phyloP scores from a whole-genome alignment of 2,113 vertebrate genomes.

The Bostrychus sinensis region DNA sequence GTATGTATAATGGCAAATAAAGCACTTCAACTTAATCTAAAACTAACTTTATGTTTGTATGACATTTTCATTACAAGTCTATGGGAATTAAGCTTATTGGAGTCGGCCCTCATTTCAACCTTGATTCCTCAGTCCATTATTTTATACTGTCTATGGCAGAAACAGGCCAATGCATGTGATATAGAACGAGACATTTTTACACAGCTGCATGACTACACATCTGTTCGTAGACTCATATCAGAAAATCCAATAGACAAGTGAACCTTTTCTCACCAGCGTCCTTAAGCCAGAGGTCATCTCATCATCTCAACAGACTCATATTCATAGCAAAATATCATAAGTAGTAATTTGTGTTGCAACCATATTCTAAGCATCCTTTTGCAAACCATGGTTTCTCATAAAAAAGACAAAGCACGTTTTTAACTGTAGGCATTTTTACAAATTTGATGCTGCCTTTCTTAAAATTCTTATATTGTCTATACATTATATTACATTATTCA shows the following conservation, averaged over 20 bases:
- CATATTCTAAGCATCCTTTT: constrained; percentile 86
- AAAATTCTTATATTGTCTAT: constrained; percentile 90
- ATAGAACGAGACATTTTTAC: not conserved
- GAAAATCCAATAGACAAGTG: constrained; percentile 56
- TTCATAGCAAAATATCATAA: constrained; percentile 93
- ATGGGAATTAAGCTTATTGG: no score
- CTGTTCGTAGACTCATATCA: constrained; percentile 36
- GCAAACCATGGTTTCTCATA: constrained; percentile 81
- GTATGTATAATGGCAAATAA: no score
- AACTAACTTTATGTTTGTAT: no score
- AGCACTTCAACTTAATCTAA: no score
- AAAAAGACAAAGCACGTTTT: constrained; percentile 82
- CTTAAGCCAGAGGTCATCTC: constrained; percentile 78
- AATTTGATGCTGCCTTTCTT: constrained; percentile 89
- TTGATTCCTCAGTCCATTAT: not conserved
- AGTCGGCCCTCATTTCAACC: no score
- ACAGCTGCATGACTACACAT: constrained; percentile 28
- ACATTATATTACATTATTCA: constrained; percentile 97
- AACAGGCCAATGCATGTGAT: constrained; percentile 18
- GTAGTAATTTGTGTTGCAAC: constrained; percentile 81
- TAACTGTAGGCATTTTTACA: constrained; percentile 89
- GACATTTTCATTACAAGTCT: no score
- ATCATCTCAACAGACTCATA: constrained; percentile 82
- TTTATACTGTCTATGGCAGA: not conserved
- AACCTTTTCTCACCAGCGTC: constrained; percentile 67